Evolutionary conservation across 2,113 vertebrate genomes (phyloP).

Genomic region (Dromaius novaehollandiae): DNA sequence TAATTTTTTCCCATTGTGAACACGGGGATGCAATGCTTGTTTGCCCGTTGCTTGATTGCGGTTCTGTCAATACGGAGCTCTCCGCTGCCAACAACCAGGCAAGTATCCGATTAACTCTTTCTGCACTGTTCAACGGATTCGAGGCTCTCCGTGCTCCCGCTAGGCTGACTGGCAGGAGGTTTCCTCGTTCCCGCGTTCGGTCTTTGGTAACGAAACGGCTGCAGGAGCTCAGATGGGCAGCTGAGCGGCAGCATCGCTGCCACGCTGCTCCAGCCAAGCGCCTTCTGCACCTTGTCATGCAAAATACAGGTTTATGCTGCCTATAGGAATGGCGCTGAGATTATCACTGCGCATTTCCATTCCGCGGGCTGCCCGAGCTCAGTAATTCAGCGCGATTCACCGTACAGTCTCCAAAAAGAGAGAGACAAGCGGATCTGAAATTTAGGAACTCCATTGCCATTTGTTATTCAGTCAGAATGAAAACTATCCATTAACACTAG

Average conservation of each 20-base stretch:
- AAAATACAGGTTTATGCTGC: neutral
- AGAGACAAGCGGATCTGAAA: neutral
- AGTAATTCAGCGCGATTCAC: neutral
- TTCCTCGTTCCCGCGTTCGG: neutral
- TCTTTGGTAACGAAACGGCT: conserved; percentile 13
- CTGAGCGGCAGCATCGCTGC: neutral
- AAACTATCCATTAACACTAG: neutral
- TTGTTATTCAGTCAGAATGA: neutral
- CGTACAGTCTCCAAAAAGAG: neutral
- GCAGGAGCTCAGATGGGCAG: neutral
- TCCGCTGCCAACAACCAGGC: neutral
- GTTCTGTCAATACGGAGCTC: neutral
- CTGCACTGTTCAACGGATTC: neutral
- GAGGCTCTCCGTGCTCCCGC: neutral
- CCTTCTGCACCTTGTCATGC: neutral
- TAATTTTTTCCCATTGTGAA: neutral
- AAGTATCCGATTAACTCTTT: conserved; percentile 35
- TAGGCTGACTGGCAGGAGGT: neutral
- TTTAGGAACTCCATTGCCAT: neutral
- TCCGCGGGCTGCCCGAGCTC: neutral
- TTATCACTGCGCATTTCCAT: neutral
- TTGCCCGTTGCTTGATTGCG: conserved; percentile 1
- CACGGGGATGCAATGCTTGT: neutral
- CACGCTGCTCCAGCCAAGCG: neutral
- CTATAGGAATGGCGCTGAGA: neutral